Conservation (phyloP, 2,113 vertebrate species). For the Leiothrix lutea region DNA sequence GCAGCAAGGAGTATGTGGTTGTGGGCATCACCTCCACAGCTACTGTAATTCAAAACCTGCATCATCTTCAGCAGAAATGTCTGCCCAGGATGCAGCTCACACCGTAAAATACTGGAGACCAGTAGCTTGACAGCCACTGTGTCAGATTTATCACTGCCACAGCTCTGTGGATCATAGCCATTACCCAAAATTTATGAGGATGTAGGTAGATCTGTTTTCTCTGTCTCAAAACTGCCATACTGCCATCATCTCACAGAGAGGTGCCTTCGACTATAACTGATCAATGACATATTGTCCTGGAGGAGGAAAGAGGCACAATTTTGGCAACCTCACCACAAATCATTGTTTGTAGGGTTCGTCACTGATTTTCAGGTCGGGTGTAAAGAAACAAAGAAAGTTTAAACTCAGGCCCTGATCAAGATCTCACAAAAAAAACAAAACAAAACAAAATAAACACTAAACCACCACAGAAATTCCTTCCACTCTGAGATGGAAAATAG, state of each 20-base stretch:
- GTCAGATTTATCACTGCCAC: neutral
- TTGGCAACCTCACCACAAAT: neutral
- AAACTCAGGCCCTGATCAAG: neutral
- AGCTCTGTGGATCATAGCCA: neutral
- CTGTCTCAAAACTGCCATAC: neutral
- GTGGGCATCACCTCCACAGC: neutral
- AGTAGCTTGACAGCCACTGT: neutral
- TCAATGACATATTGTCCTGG: accelerated
- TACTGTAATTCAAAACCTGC: neutral
- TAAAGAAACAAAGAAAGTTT: neutral
- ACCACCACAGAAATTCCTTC: neutral
- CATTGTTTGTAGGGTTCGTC: neutral
- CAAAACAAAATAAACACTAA: too few species aligned
- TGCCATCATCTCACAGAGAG: neutral
- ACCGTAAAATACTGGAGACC: neutral
- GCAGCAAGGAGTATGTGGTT: neutral
- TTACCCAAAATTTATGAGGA: neutral
- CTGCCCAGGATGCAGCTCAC: neutral
- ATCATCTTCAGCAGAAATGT: neutral
- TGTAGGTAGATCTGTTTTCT: neutral
- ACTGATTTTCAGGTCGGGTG: neutral
- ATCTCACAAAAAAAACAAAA: neutral
- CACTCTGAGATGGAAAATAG: neutral
- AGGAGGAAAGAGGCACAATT: neutral
- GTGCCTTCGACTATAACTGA: neutral